Evolutionary conservation across 2,113 vertebrate species (phyloP).

Genomic region (Potamarius usumacintae): DNA sequence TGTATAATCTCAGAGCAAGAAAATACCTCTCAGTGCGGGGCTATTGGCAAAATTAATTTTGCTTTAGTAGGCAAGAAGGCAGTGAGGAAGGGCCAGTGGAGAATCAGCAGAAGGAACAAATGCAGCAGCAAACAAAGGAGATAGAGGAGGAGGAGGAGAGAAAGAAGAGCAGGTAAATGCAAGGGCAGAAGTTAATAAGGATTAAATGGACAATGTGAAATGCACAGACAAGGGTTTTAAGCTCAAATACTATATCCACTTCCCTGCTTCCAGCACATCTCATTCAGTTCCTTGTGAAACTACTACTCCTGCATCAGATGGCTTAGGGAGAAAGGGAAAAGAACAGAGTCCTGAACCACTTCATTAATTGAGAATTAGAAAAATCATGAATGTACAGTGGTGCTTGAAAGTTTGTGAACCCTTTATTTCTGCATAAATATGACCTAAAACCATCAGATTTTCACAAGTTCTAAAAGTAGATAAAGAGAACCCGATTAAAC

Average conservation of each 20-base stretch:
- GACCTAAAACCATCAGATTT: too few relatives aligned
- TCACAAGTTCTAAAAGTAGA: too few relatives aligned
- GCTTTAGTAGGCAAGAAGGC: conserved; percentile 22
- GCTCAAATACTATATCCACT: background rate
- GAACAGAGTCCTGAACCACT: background rate
- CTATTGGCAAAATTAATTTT: background rate
- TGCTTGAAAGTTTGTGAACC: too few relatives aligned
- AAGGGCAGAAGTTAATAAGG: background rate
- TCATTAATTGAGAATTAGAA: background rate
- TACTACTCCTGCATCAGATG: background rate
- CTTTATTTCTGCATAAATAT: too few relatives aligned
- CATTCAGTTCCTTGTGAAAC: background rate
- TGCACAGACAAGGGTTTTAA: background rate
- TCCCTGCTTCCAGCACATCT: background rate
- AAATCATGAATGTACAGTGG: background rate
- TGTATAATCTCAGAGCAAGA: background rate
- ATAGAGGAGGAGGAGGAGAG: conserved; percentile 3
- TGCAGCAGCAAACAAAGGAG: background rate
- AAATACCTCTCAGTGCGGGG: background rate
- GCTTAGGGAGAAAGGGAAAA: background rate
- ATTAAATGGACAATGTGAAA: background rate
- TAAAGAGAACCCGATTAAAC: too few relatives aligned
- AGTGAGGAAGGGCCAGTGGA: conserved; percentile 3
- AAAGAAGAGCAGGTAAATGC: conserved; percentile 29
- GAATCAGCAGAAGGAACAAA: conserved; percentile 15